phyloP scores from a whole-genome alignment of 2,888 invertebrate genomes.

The Drosophila fungiperda region DNA sequence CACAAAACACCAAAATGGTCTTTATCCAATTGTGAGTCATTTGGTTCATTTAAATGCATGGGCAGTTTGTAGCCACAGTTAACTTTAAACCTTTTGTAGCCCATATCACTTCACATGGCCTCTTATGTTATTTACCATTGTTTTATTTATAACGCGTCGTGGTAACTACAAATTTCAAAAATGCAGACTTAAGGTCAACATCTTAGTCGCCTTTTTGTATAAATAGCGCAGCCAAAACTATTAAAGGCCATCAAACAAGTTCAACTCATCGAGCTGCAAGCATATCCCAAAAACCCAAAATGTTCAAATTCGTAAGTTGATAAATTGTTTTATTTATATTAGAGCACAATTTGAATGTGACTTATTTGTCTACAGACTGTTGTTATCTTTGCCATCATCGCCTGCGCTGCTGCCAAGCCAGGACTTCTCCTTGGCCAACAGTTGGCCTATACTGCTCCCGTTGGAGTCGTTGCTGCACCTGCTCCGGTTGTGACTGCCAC shows the following conservation, averaged over 20 bases:
- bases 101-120: slow-evolving; percentile 12
- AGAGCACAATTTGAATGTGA: neutral
- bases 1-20: slow-evolving; percentile 9
- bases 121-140: slow-evolving; percentile 15
- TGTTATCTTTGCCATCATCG: slow-evolving; percentile 67
- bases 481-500: slow-evolving; percentile 55
- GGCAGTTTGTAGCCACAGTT: slow-evolving; percentile 17
- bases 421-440: slow-evolving; percentile 42
- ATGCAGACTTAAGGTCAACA: slow-evolving; percentile 23
- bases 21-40: slow-evolving; percentile 34
- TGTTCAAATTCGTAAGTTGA: slow-evolving; percentile 70
- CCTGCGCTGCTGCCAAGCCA: slow-evolving; percentile 68
- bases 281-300: slow-evolving; percentile 32
- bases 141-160: slow-evolving; percentile 41
- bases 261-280: slow-evolving; percentile 26
- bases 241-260: slow-evolving; percentile 36
- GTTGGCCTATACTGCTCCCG: slow-evolving; percentile 58
- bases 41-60: slow-evolving; percentile 41
- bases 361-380: neutral
- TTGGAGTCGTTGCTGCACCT: slow-evolving; percentile 49
- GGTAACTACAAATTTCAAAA: slow-evolving; percentile 3
- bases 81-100: slow-evolving; percentile 17
- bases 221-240: slow-evolving; percentile 24
- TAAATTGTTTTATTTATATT: neutral
- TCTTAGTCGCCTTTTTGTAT: slow-evolving; percentile 16